Evolutionary conservation across 2,113 vertebrate species (phyloP), one percentile per base, ranked within the genome.

Genomic region (Rana temporaria): DNA sequence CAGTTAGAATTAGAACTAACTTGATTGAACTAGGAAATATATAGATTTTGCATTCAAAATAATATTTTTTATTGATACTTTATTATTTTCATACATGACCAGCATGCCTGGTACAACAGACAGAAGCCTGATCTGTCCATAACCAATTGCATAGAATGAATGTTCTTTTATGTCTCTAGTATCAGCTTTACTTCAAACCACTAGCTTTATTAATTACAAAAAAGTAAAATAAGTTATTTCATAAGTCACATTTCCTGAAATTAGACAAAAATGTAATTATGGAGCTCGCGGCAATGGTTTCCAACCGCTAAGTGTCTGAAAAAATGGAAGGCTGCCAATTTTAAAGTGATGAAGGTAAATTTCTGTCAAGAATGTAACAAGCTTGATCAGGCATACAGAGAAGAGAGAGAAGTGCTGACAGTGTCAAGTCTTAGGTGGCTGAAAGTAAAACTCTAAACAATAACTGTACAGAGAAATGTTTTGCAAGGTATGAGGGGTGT

Each of bases 161-260:
- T 48, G 42, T 48, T 48, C 42, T 48, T 8, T 11, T 48, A 48
- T 48, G 42, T 48, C 9, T 11, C 42, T 48, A 12, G 42, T 48
- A 48, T 48, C 11, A 69, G n/a, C 22, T 26, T 24, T 24, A 22
- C 24, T 24, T 24, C 38, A 14, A 70, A 26, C 20, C 53, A 52
- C 24, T 18, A 72, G 7, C 12, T 67, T 55, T 32, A 53, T 67
- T 34, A 60, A 26, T 69, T 69, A 57, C n/a, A 79, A 42, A 60
- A 79, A 79, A 42, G 59, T 15, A 59, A 55, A 69, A 79, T 69
- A 79, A 48, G 55, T 17, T 59, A 60, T 79, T 64, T 73, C 68
- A 56, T 52, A 73, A 72, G 59, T 64, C 30, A 64, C 38, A 66
- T 57, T 74, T 82, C 81, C 60, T 74, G 81, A 82, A 76, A 68